Evolutionary conservation across 1,140 invertebrate genomes (phyloP).

Genomic region (Temnothorax curvispinosus): DNA sequence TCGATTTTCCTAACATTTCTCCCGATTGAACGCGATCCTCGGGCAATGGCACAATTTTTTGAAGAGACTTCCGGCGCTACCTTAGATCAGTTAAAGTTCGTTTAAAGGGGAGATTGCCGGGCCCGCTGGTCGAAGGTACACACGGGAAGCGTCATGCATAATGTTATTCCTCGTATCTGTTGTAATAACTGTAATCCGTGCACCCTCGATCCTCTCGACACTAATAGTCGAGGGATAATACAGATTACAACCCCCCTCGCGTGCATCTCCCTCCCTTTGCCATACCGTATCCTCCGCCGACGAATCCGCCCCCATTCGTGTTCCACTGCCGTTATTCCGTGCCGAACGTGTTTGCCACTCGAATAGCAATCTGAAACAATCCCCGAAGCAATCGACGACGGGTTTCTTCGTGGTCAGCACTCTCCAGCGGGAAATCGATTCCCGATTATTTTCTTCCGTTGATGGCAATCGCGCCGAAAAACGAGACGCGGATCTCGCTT

Average conservation of each 20-base stretch:
- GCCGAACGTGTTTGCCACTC: conserved; percentile 81
- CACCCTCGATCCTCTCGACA: conserved; percentile 81
- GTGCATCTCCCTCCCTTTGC: conserved; percentile 27
- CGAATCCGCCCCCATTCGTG: conserved; percentile 64
- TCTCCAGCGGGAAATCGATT: conserved; percentile 73
- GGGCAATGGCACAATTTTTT: conserved; percentile 1
- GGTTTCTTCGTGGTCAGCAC: conserved; percentile 79
- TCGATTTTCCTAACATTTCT: background rate
- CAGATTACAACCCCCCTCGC: conserved; percentile 79
- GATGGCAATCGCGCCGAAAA: conserved; percentile 9
- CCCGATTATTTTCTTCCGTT: conserved; percentile 64
- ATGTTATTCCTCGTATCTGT: conserved; percentile 80
- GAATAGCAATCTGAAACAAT: conserved; percentile 82
- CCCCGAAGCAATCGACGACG: conserved; percentile 77
- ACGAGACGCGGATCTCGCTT: conserved; percentile 1
- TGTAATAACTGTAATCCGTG: conserved; percentile 82
- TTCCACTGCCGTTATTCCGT: conserved; percentile 66
- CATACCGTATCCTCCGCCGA: conserved; percentile 56
- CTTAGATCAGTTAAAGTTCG: conserved; percentile 53
- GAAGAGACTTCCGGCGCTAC: background rate
- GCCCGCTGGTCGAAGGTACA: conserved; percentile 30
- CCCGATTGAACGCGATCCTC: background rate
- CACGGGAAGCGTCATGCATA: conserved; percentile 75
- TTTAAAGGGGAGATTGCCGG: conserved; percentile 63
- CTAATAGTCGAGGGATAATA: conserved; percentile 84